phyloP scores from a whole-genome alignment of 1,140 invertebrate species.

The Drosophila bocqueti region DNA sequence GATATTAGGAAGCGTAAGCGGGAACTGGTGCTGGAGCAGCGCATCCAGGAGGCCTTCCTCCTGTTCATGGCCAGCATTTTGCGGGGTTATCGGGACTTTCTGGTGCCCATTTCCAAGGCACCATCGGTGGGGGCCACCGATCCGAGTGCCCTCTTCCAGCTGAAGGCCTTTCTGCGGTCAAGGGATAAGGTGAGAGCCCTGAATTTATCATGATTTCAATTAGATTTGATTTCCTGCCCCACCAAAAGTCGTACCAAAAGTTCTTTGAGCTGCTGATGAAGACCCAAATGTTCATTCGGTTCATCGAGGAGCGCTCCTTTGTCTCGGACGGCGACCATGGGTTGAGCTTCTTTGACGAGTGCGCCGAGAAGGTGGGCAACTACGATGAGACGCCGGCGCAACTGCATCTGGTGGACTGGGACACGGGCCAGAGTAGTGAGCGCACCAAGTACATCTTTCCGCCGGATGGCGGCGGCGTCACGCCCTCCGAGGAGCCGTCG shows the following conservation, averaged over 20 bases:
- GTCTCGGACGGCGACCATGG: slow-evolving; percentile 97
- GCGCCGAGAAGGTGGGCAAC: slow-evolving; percentile 91
- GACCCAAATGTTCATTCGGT: slow-evolving; percentile 99
- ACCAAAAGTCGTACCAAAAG: slow-evolving; percentile 91
- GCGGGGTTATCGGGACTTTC: slow-evolving; percentile 95
- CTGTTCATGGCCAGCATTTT: slow-evolving; percentile 97
- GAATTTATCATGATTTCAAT: too few relatives aligned
- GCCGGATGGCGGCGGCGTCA: slow-evolving; percentile 89
- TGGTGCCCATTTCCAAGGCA: slow-evolving; percentile 97
- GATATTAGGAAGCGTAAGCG: slow-evolving; percentile 87
- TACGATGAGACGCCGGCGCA: slow-evolving; percentile 87
- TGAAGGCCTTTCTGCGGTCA: slow-evolving; percentile 91
- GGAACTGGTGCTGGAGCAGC: slow-evolving; percentile 93
- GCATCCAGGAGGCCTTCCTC: slow-evolving; percentile 99
- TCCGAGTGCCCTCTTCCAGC: slow-evolving; percentile 97
- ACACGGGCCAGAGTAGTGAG: slow-evolving; percentile 89
- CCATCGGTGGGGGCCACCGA: slow-evolving; percentile 97
- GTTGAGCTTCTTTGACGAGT: slow-evolving; percentile 99
- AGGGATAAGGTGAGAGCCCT: slow-evolving; percentile 86
- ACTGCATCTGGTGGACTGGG: slow-evolving; percentile 90
- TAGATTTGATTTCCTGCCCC: neutral
- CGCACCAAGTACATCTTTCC: slow-evolving; percentile 97
- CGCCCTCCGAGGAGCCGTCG: slow-evolving; percentile 14
- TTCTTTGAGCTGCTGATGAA: slow-evolving; percentile 95
- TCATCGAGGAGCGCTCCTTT: slow-evolving; percentile 99